Conservation (phyloP, 2,113 vertebrate genomes). For the Cathartes aura region DNA sequence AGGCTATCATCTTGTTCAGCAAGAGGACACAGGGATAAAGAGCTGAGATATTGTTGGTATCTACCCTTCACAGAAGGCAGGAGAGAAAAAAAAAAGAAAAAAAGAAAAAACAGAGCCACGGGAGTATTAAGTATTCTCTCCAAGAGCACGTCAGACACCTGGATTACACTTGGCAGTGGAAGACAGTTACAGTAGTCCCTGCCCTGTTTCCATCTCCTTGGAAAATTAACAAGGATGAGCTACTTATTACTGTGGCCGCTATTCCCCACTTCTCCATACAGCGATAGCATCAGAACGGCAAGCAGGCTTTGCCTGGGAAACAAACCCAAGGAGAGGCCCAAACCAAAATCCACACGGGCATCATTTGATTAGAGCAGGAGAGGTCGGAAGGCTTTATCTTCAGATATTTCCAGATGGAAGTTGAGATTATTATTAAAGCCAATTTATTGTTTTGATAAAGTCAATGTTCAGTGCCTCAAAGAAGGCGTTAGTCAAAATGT, state of each 20-base stretch:
- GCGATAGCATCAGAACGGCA: not conserved
- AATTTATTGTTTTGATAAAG: not conserved
- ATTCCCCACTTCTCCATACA: not conserved
- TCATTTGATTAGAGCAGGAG: fast-evolving
- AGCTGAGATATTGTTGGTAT: not conserved
- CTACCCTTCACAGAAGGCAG: not conserved
- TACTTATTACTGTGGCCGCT: not conserved
- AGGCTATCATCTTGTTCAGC: not conserved
- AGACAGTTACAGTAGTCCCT: not conserved
- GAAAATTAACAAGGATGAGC: not conserved
- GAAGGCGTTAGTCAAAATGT: not conserved
- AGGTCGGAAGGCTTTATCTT: not conserved
- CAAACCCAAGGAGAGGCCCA: not conserved
- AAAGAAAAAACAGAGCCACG: not conserved
- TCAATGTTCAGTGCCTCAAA: not conserved
- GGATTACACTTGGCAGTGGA: not conserved
- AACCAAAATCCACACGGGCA: not conserved
- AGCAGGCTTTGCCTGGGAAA: not conserved
- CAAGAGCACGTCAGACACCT: not conserved
- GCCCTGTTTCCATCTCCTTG: not conserved
- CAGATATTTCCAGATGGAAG: not conserved
- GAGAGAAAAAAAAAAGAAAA: not conserved
- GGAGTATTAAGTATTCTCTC: not conserved
- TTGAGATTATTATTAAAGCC: not conserved
- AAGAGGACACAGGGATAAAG: not conserved